phyloP scores from a whole-genome alignment of 2,888 invertebrate genomes.

The Dasysyrphus albostriatus region DNA sequence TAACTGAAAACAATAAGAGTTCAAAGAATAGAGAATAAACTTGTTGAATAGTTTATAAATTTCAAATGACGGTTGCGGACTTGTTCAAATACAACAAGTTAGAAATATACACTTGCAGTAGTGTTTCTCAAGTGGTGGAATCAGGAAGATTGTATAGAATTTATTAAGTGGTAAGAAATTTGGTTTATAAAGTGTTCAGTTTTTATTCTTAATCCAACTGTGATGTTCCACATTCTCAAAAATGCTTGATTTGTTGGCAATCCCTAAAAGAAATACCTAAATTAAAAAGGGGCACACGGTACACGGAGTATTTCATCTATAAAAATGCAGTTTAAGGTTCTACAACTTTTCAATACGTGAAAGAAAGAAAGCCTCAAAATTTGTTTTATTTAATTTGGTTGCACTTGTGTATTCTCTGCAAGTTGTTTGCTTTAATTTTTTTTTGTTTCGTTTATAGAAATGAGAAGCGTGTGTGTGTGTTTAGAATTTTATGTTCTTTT shows the following conservation, averaged over 20 bases:
- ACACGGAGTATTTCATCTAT: neutral
- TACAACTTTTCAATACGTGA: neutral
- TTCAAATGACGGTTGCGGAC: no score
- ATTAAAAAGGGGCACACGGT: neutral
- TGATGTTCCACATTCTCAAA: slow-evolving; percentile 30
- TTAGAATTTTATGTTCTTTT: slow-evolving; percentile 69
- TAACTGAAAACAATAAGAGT: no score
- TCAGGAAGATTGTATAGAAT: no score
- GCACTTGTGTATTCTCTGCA: slow-evolving; percentile 25
- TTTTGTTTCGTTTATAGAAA: neutral
- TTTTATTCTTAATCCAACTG: no score
- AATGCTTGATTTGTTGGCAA: neutral
- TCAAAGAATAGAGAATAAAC: no score
- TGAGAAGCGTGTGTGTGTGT: slow-evolving; percentile 15
- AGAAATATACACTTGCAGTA: no score
- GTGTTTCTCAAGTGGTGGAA: no score
- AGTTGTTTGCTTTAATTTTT: slow-evolving; percentile 6
- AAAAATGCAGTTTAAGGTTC: slow-evolving; percentile 18
- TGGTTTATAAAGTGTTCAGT: no score
- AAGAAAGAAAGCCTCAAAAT: neutral
- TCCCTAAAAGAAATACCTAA: neutral
- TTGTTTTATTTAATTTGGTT: slow-evolving; percentile 1
- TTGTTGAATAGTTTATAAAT: no score
- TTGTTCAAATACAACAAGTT: no score
- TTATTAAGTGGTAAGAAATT: no score